Percentiles rank a stretch among this genome's conserved stretches.
Evolutionary conservation across 2,797 vertebrate genomes (phyloP).

Genomic region (Aplochiton taeniatus): DNA sequence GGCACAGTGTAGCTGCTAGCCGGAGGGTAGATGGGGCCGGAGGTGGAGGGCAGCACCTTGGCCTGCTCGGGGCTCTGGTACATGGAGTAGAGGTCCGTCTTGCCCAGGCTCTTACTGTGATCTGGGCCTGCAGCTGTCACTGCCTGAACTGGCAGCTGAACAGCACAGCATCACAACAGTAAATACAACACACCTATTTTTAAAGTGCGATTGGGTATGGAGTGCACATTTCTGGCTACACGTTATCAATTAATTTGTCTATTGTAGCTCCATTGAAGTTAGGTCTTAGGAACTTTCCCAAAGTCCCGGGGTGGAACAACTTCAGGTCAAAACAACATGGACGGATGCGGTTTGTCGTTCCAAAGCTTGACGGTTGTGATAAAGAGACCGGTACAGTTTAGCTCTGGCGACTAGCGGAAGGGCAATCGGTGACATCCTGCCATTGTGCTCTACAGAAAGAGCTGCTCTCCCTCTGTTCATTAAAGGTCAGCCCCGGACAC

Average conservation of each 20-base stretch:
- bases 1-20: constrained; percentile 78
- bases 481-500: background rate
- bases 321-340: too few relatives aligned
- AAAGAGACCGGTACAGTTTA: background rate
- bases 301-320: too few relatives aligned
- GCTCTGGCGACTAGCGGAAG: constrained; percentile 2
- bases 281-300: too few relatives aligned
- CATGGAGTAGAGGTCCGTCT: constrained; percentile 78
- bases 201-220: too few relatives aligned
- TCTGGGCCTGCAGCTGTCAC: constrained; percentile 76
- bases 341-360: too few relatives aligned
- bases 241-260: too few relatives aligned
- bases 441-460: constrained; percentile 21
- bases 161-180: constrained; percentile 2
- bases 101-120: constrained; percentile 84
- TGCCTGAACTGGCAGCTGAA: constrained; percentile 81
- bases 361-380: too few relatives aligned
- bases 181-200: too few relatives aligned
- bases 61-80: constrained; percentile 78
- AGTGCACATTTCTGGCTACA: too few relatives aligned
- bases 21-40: constrained; percentile 82
- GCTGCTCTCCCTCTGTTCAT: background rate
- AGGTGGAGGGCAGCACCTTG: constrained; percentile 83
- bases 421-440: constrained; percentile 36
- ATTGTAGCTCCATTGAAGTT: too few relatives aligned